Conservation (phyloP, 2,113 vertebrate genomes). For the Microcebus griseorufus region DNA sequence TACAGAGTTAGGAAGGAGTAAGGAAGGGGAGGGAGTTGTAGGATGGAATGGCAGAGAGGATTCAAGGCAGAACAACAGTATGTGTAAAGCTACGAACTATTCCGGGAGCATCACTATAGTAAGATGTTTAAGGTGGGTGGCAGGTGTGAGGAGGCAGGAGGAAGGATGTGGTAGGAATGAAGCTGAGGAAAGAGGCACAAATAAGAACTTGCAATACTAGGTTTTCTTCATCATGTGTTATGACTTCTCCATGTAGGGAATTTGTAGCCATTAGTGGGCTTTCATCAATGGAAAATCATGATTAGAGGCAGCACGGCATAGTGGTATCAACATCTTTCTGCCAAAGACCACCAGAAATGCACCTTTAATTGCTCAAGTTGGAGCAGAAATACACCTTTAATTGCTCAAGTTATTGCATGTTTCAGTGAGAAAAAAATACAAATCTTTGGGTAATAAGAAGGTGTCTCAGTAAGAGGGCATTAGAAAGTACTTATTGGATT, state of each 20-base stretch:
- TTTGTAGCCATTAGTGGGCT: background rate
- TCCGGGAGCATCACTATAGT: background rate
- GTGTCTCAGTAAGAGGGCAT: background rate
- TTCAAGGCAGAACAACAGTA: background rate
- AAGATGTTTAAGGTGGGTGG: background rate
- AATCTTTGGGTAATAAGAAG: background rate
- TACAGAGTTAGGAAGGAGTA: background rate
- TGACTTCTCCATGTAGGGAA: background rate
- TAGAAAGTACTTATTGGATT: background rate
- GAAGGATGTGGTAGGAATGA: background rate
- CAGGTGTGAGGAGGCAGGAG: background rate
- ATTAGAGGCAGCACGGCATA: background rate
- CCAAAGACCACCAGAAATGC: background rate
- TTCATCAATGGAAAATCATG: background rate
- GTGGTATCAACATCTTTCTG: background rate
- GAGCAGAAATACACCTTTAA: background rate
- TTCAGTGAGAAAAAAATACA: background rate
- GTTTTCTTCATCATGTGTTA: background rate
- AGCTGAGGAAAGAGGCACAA: background rate
- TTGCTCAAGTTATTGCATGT: background rate
- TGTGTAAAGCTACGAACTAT: background rate
- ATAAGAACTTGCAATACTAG: background rate
- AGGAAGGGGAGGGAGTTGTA: background rate
- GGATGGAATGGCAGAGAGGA: background rate
- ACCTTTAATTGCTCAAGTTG: background rate